Evolutionary conservation across 1,140 invertebrate species (phyloP), one percentile per base, ranked within the genome.

Genomic region (Luehdorfia chinensis): DNA sequence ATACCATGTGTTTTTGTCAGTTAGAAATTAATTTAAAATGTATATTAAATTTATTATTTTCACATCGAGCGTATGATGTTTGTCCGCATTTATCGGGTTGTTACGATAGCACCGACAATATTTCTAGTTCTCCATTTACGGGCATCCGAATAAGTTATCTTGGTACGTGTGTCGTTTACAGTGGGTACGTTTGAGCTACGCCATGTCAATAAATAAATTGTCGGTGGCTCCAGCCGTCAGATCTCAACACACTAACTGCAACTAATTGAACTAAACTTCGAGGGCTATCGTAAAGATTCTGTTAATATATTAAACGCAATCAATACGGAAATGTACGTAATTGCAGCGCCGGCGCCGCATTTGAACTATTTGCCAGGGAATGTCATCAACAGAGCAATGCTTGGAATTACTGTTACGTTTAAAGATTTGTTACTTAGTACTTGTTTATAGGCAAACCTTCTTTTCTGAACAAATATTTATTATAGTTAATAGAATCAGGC

Each of bases 71-170:
- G 39, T 63, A 59, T 56, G 44, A 61, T 58, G 59, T 33, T 56
- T 54, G 55, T 73, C 57, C 55, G 54, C 72, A 69, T 78, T 70
- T 66, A 58, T 56, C 44, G 56, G 52, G 59, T 44, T 39, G 64
- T 53, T 70, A 25, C 65, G 54, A 59, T 56, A 48, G 51, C 31
- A 60, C 34, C 51, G 50, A 67, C 55, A 64, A 74, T 67, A 68
- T 76, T 61, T 70, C 68, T 67, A 57, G 55, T 52, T 55, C 47
- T 12, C 78, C 72, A 56, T 78, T 68, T 71, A 83, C 50, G 73
- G 78, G 9, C 64, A 66, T 53, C 47, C 61, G 71, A 69, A 70
- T 79, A 68, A 77, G 56, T 68, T 75, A 78, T 68, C 55, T 48
- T 32, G 37, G n/a, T 28, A 43, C 39, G 27, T 18, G 39, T 54